Base-by-base conservation (phyloP, 2,888 invertebrate genomes). In the Harpalus rufipes region DNA sequence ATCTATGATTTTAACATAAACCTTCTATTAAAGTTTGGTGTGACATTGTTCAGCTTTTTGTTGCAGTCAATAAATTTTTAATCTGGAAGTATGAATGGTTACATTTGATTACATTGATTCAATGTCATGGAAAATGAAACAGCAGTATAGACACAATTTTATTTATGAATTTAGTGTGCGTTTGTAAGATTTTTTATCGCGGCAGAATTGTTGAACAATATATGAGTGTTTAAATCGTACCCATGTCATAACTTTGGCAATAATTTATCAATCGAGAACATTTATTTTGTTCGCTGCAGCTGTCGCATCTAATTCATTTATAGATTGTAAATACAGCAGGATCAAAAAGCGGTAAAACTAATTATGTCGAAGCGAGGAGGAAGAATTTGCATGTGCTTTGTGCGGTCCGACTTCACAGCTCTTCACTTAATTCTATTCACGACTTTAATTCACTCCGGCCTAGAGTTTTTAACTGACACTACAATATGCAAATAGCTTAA, bases 191-290 rank as follows among this genome's bases (percentile, higher is more conserved):
- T 74, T 74, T 51, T 74, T 74, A 21, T 51, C 44, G 8, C 21
- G 51, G 5, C 51, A 41, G 51, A 51, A 74, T 74, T 74, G 16
- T 21, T 16, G 16, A 51, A 41, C 51, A 51, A 74, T 74, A 74
- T 74, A 74, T 74, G 74, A 74, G 12, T 74, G 44, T 74, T 74
- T 74, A 51, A 74, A 74, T 74, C 21, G 18, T 74, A 51, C 51
- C 16, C 51, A 56, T 18, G 74, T 51, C 51, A 14, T 44, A 74
- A 74, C 74, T 74, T 74, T 10, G 41, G 12, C 16, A 14, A 74
- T 74, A 51, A 74, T 56, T 74, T 51, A 21, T 16, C 74, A 44
- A 51, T 74, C 18, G 41, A 8, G 51, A 51, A 74, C 41, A 18
- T 51, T 18, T 74, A 39, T 68, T 25, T 68, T 68, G 14, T 10